A percentile compares a stretch with the other conserved stretches of the same genome.
These are phyloP conservation scores for Calyptomena viridis DNA, from an alignment of 2,113 vertebrate species.

Conservation along the genomic window DNA sequence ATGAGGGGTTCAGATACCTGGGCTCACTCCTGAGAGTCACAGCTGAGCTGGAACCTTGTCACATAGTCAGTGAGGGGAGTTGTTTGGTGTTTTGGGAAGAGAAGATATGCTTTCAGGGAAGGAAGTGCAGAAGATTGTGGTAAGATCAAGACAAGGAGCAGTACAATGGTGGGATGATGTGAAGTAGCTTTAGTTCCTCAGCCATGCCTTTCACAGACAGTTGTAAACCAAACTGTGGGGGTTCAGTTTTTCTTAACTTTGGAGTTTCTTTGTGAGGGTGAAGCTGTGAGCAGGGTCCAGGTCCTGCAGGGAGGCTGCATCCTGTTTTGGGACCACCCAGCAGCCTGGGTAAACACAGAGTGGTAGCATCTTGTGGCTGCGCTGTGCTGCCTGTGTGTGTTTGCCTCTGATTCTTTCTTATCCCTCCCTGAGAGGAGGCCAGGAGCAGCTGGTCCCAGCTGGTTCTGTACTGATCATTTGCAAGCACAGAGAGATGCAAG, in stretches of 20 bases:
- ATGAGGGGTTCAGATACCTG: background rate
- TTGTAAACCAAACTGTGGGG: background rate
- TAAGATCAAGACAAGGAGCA: background rate
- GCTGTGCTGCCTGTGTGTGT: background rate
- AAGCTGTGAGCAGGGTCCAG: background rate
- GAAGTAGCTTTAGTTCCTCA: background rate
- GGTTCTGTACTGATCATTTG: background rate
- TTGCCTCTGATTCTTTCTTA: background rate
- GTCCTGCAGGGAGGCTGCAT: background rate
- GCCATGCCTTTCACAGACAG: background rate
- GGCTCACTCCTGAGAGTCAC: background rate
- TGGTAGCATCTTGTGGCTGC: background rate
- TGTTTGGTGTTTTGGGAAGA: background rate
- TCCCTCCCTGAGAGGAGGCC: background rate
- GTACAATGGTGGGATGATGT: background rate
- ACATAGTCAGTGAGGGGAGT: background rate
- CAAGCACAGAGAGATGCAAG: background rate
- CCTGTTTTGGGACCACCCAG: background rate
- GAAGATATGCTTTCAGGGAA: background rate
- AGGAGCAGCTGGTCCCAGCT: slow-evolving; percentile 23
- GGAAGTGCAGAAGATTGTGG: background rate
- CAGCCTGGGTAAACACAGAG: background rate
- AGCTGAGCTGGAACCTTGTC: background rate
- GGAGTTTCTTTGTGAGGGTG: background rate
- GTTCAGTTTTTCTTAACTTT: background rate